A percentile compares a stretch with the other conserved stretches of the same genome.
These are phyloP conservation scores for Bursaphelenchus okinawaensis DNA, from an alignment of 2,888 invertebrate species.

Conservation along the genomic window DNA sequence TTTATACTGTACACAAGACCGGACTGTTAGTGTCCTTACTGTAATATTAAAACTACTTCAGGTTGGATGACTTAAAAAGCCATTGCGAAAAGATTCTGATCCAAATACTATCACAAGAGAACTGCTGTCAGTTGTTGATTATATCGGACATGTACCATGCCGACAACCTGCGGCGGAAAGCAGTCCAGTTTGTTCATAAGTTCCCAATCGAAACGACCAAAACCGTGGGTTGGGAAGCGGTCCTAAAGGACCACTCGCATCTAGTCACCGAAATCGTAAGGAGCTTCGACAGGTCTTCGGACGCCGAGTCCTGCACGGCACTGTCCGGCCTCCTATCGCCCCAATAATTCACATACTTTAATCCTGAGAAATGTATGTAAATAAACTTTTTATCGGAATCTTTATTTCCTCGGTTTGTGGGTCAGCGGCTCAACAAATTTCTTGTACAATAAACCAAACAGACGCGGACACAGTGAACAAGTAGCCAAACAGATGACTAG, in stretches of 20 bases:
- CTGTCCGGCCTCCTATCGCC: not conserved
- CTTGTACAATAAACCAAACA: not conserved
- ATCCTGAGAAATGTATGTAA: not conserved
- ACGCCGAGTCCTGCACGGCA: not conserved
- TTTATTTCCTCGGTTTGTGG: not conserved
- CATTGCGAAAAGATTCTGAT: constrained; percentile 45
- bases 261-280: constrained; percentile 55
- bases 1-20: too few species aligned
- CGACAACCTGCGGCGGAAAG: constrained; percentile 31
- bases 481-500: not conserved
- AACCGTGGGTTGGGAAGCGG: constrained; percentile 33
- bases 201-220: constrained; percentile 38
- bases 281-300: constrained; percentile 14
- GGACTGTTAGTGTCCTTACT: too few species aligned
- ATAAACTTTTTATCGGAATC: not conserved
- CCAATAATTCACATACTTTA: not conserved
- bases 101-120: constrained; percentile 46
- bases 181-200: constrained; percentile 52
- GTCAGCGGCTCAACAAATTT: not conserved
- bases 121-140: constrained; percentile 54
- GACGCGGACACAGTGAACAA: not conserved
- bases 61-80: constrained; percentile 53
- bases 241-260: constrained; percentile 44
- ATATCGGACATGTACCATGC: constrained; percentile 53
- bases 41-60: constrained; percentile 11